A percentile compares a stretch with the other conserved stretches of the same genome.
Conservation (phyloP, 2,113 vertebrate species). For the Pelvicachromis taeniatus region DNA sequence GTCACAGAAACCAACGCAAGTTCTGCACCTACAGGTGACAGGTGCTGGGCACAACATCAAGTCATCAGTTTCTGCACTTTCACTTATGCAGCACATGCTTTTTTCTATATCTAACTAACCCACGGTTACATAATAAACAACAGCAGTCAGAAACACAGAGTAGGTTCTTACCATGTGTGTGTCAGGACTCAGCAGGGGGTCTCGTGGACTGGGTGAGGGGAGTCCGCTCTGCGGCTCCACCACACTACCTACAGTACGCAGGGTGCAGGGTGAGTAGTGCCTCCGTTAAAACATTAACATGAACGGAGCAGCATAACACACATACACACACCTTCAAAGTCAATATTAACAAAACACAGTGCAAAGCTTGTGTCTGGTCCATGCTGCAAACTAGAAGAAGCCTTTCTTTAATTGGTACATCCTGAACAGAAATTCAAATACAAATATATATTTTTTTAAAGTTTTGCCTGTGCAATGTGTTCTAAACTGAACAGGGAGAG, state of each 20-base stretch:
- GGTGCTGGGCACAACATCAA: neutral
- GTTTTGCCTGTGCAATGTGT: neutral
- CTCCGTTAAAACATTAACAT: neutral
- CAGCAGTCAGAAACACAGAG: neutral
- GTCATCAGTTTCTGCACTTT: neutral
- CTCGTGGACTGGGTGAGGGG: conserved; percentile 29
- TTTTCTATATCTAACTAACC: neutral
- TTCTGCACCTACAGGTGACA: neutral
- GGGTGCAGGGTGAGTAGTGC: neutral
- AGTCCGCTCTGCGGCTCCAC: conserved; percentile 37
- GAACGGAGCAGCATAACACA: neutral
- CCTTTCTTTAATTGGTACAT: neutral
- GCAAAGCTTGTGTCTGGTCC: neutral
- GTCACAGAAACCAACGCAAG: neutral
- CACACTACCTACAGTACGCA: conserved; percentile 35
- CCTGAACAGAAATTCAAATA: neutral
- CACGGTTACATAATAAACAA: neutral
- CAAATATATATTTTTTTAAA: too few relatives aligned
- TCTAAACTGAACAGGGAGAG: neutral
- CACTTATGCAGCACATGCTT: neutral
- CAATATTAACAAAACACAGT: neutral
- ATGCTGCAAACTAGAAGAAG: neutral
- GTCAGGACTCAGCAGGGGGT: conserved; percentile 34
- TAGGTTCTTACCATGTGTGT: conserved; percentile 59
- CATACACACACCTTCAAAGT: neutral